These are phyloP conservation scores for Grapholita molesta DNA, from an alignment of 1,140 invertebrate species.

Conservation along the genomic window DNA sequence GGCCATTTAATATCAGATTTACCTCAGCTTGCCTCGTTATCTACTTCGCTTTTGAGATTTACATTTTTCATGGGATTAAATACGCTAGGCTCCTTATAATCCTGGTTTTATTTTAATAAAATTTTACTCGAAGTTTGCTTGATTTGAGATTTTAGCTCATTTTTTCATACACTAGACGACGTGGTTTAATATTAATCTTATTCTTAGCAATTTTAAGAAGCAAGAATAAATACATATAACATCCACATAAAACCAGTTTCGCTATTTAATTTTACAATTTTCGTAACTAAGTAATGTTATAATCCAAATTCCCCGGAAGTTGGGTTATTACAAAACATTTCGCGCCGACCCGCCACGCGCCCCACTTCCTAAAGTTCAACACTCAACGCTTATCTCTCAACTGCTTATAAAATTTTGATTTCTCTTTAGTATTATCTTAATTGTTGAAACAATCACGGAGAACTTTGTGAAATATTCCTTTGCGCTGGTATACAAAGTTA, in stretches of 20 bases:
- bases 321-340: conserved; percentile 54
- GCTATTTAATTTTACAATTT: conserved; percentile 26
- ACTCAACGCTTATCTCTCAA: conserved; percentile 67
- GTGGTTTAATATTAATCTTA: background rate
- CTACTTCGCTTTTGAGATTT: conserved; percentile 30
- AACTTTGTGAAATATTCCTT: conserved; percentile 49
- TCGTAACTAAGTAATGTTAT: conserved; percentile 50
- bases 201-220: background rate
- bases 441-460: conserved; percentile 57
- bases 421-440: conserved; percentile 70
- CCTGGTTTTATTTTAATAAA: background rate
- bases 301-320: conserved; percentile 50
- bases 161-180: background rate
- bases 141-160: background rate
- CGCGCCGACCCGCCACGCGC: conserved; percentile 37
- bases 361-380: conserved; percentile 60
- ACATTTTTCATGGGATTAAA: conserved; percentile 15
- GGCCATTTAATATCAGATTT: conserved; percentile 72
- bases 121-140: background rate
- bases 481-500: conserved; percentile 29
- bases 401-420: conserved; percentile 71
- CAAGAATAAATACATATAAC: background rate
- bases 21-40: conserved; percentile 59
- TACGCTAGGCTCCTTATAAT: background rate
- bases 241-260: conserved; percentile 12